Percentiles rank a stretch among this genome's conserved stretches.
These are phyloP conservation scores for Pollicipes pollicipes DNA, from an alignment of 1,140 invertebrate genomes.

Conservation along the genomic window DNA sequence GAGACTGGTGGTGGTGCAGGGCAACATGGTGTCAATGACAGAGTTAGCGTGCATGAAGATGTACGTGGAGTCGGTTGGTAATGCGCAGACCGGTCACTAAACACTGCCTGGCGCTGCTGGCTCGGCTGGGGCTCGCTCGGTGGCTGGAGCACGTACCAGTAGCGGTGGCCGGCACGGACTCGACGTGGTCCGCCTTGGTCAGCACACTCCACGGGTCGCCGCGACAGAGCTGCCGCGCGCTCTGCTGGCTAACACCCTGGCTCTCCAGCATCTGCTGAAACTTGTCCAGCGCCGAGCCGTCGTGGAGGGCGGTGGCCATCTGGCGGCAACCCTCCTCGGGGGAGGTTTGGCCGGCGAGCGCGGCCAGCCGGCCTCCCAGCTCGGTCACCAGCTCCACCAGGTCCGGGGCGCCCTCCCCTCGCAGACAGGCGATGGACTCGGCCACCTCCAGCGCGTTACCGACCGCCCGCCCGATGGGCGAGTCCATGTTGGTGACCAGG, in stretches of 20 bases:
- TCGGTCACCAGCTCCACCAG: slow-evolving; percentile 29
- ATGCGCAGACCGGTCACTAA: too few species aligned
- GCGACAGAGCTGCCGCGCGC: slow-evolving; percentile 29
- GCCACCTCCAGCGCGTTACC: slow-evolving; percentile 41
- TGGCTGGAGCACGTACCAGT: neutral
- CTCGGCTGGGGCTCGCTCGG: too few species aligned
- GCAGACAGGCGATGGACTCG: slow-evolving; percentile 34
- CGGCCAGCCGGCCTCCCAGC: slow-evolving; percentile 29
- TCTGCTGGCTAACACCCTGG: slow-evolving; percentile 28
- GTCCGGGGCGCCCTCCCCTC: slow-evolving; percentile 31
- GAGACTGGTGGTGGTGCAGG: too few species aligned
- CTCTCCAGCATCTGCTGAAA: slow-evolving; percentile 32
- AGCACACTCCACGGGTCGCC: slow-evolving; percentile 25
- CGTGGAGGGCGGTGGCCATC: slow-evolving; percentile 24
- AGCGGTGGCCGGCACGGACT: neutral
- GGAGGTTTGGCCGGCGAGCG: slow-evolving; percentile 19
- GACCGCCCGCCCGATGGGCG: slow-evolving; percentile 33
- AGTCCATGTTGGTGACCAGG: slow-evolving; percentile 36
- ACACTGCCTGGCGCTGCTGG: too few species aligned
- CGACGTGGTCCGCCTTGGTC: slow-evolving; percentile 13
- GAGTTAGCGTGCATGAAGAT: too few species aligned
- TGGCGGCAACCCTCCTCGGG: slow-evolving; percentile 23
- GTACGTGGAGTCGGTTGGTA: too few species aligned
- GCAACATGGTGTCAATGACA: too few species aligned
- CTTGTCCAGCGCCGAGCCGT: slow-evolving; percentile 31